Base-by-base conservation (phyloP, 2,888 invertebrate genomes). In the Molorchus minor region DNA sequence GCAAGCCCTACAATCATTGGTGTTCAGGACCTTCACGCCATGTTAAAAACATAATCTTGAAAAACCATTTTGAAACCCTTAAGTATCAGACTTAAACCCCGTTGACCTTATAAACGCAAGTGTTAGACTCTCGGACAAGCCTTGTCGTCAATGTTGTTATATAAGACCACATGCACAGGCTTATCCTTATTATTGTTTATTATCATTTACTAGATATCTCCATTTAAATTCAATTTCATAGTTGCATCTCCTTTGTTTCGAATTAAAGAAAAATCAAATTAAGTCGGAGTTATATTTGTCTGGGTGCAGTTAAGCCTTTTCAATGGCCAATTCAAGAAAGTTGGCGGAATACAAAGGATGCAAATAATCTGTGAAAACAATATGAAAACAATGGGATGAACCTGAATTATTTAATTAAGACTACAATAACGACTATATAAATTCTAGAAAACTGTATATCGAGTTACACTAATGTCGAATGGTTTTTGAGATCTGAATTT, bases 391-490 rank as follows among this genome's bases (percentile, higher is more conserved):
- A 49, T 25, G 36, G 21, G 21, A 36, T 49, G 36, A 36, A 15
- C 49, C 36, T 16, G 36, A 36, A 49, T 13, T 15, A 20, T 49
- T 36, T 36, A 49, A 49, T 49, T 49, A 49, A 49, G 49, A 21
- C 36, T 36, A 49, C 49, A 36, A 36, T 49, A 38, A 49, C 36
- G 16, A 21, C 15, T 13, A 16, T 15, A 36, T 49, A 49, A 35
- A 49, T 49, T 49, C 21, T 25, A 38, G 20, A 20, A 36, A 49
- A 21, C 33, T 36, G 35, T 49, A 47, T 20, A 49, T 49, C 25
- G 21, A 49, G 36, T 36, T 36, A 36, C 36, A 46, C 35, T 36
- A 36, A 36, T 36, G 21, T 35, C 13, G 10, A 15, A 20, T 17
- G 49, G 15, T 20, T 20, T 38, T 21, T 20, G 49, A 49, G 25